Base-by-base conservation (phyloP, 2,888 invertebrate genomes). In the Physocephala rufipes region DNA sequence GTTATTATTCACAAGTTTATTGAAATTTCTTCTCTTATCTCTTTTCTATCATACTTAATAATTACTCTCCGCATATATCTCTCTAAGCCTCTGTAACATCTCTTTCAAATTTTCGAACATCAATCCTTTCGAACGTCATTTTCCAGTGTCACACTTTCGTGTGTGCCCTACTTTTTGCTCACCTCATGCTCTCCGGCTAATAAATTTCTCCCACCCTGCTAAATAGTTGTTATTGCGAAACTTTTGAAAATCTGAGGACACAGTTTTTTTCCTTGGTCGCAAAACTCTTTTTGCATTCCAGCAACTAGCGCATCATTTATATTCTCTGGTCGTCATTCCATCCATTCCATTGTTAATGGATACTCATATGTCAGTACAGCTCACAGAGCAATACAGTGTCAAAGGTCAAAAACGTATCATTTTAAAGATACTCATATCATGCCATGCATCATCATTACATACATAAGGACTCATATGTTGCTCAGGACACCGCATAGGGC, bases 121-220 rank as follows among this genome's bases (percentile, higher is more conserved):
- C 2, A 19, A 28, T 28, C 74, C 74, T 28, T 16, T 72, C 19
- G 16, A 21, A 5, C 12, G 45, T 16, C 19, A 61, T 67, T 78
- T 74, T 82, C 79, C 81, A 80, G 74, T 81, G 79, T 75, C 77
- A 78, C 78, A 79, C 74, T 75, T 79, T 9, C 43, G 36, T 36
- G 26, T 59, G 13, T 43, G 45, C 4, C 21, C 21, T 13, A 45
- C 43, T 68, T 51, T 66, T 36, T 36, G 36, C 9, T 36, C 4
- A 36, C 36, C 9, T 36, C 36, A 7, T 9, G 36, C 36, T 36
- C 36, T 36, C 36, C n/a, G n/a, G 9, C 36, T 36, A 36, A 36
- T 7, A 36, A 36, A 36, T 36, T 4, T 36, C 36, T 36, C 61
- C 26, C 13, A 24, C 21, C 24, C 19, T 19, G 51, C n/a, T 13